Conservation (phyloP, 2,797 vertebrate genomes). For the Schizothorax lantsangensis region DNA sequence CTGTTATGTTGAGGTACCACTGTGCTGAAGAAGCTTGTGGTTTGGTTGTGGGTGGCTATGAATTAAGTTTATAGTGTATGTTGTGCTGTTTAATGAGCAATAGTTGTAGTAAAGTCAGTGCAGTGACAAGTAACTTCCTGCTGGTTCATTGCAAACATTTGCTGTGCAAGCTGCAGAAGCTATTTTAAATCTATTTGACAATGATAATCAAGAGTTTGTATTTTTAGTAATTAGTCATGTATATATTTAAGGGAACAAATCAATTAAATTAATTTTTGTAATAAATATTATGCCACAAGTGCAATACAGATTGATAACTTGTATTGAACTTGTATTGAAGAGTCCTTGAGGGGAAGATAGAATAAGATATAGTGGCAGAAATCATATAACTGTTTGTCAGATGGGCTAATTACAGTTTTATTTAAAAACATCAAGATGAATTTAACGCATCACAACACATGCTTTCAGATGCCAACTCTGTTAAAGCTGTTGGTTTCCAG, state of each 20-base stretch:
- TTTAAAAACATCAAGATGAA: not conserved
- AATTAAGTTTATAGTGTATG: not conserved
- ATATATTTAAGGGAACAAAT: not conserved
- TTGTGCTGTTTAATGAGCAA: not conserved
- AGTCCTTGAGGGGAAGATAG: not conserved
- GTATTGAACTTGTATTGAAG: not conserved
- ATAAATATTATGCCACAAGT: not conserved
- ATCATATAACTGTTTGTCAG: not conserved
- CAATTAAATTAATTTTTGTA: not conserved
- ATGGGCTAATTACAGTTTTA: not conserved
- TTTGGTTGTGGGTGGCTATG: not conserved
- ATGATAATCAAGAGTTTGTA: not conserved
- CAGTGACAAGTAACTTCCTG: not conserved
- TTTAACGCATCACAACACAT: not conserved
- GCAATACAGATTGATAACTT: not conserved
- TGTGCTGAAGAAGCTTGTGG: not conserved
- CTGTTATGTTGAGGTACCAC: not conserved
- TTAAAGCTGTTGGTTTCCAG: slow-evolving; percentile 37
- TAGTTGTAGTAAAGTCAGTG: not conserved
- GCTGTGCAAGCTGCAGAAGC: not conserved
- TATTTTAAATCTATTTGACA: not conserved
- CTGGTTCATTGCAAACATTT: not conserved
- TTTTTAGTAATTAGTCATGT: not conserved
- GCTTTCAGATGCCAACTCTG: not conserved
- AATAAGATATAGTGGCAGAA: not conserved